A percentile compares a stretch with the other conserved stretches of the same genome.
phyloP scores from a whole-genome alignment of 2,113 vertebrate genomes.

The Lanius collurio region DNA sequence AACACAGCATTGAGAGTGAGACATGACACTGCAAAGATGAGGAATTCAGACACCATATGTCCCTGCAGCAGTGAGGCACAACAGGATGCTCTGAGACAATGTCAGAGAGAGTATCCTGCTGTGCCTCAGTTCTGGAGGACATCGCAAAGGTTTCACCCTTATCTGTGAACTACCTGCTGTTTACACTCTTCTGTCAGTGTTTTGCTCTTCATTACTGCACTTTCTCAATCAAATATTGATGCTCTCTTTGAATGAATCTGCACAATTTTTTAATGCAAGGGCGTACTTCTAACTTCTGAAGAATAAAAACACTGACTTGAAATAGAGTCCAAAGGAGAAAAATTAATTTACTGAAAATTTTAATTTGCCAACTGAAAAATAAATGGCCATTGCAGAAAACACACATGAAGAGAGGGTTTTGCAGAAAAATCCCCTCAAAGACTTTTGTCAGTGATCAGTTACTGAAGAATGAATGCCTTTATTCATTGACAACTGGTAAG shows the following conservation, averaged over 20 bases:
- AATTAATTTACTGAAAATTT: not conserved
- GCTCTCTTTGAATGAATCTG: not conserved
- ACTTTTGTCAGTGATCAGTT: not conserved
- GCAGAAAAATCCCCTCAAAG: not conserved
- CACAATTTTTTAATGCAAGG: not conserved
- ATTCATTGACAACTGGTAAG: not conserved
- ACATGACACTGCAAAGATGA: not conserved
- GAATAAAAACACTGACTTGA: not conserved
- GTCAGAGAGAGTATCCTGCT: not conserved
- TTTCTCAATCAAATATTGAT: not conserved
- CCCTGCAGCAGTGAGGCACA: not conserved
- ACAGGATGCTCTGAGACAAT: not conserved
- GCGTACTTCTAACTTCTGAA: not conserved
- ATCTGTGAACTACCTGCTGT: not conserved
- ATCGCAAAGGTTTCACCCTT: not conserved
- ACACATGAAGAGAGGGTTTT: not conserved
- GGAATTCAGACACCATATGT: not conserved
- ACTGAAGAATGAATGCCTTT: not conserved
- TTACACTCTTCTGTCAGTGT: not conserved
- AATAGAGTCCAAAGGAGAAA: not conserved
- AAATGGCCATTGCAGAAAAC: not conserved
- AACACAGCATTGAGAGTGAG: not conserved
- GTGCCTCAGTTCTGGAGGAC: not conserved
- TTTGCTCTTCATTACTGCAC: not conserved
- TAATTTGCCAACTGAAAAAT: not conserved